These are phyloP conservation scores for Crioceris asparagi DNA, from an alignment of 2,888 invertebrate genomes.

Conservation along the genomic window DNA sequence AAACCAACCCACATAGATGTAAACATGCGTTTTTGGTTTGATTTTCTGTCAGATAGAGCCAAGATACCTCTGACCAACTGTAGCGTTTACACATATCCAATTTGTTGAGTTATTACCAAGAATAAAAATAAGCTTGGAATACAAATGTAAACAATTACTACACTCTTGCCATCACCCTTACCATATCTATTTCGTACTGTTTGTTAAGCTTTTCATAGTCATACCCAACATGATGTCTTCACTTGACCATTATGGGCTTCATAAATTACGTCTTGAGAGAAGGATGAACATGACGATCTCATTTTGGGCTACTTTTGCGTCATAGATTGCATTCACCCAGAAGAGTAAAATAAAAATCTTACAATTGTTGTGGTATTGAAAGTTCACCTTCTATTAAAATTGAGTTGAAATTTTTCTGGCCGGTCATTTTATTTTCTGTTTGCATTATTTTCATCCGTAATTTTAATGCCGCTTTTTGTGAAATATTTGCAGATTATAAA, in stretches of 20 bases:
- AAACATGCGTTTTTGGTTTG: no score
- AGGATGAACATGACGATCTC: constrained; percentile 7
- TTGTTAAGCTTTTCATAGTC: constrained; percentile 5
- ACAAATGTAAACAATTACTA: no score
- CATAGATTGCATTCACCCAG: constrained; percentile 2
- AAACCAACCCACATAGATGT: no score
- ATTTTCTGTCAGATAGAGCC: no score
- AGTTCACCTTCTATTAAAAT: constrained; percentile 3
- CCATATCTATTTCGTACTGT: constrained; percentile 3
- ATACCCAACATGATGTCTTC: constrained; percentile 7
- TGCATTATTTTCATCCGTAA: background rate
- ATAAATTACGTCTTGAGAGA: constrained; percentile 7
- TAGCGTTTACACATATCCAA: no score
- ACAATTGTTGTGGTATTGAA: constrained; percentile 1
- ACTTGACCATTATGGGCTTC: constrained; percentile 6
- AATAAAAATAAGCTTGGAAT: no score
- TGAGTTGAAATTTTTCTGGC: no score
- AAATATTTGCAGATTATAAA: no score
- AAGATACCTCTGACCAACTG: no score
- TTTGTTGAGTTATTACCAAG: no score
- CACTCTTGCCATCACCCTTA: no score
- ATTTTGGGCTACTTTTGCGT: constrained; percentile 3
- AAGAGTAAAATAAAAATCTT: constrained; percentile 5
- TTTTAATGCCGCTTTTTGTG: background rate
- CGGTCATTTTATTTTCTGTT: background rate